Evolutionary conservation across 2,888 invertebrate species (phyloP).

Genomic region (Cosmopolites sordidus): DNA sequence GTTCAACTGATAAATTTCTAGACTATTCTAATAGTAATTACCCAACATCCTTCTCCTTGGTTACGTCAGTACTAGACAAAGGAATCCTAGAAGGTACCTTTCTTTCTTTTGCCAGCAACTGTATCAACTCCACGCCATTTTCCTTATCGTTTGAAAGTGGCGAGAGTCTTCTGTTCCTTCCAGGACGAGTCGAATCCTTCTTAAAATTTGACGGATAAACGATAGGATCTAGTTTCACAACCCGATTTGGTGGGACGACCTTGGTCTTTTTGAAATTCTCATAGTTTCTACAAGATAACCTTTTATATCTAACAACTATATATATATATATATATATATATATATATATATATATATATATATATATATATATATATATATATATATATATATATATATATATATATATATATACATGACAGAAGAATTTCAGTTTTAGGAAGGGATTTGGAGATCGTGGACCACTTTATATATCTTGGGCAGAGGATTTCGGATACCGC

Average conservation of each 20-base stretch:
- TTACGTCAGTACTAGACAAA: conserved; percentile 55
- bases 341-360: too few relatives aligned
- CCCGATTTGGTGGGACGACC: conserved; percentile 26
- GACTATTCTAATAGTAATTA: conserved; percentile 39
- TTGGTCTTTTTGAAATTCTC: conserved; percentile 28
- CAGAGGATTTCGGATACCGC: too few relatives aligned
- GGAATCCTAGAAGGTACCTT: conserved; percentile 54
- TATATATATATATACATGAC: too few relatives aligned
- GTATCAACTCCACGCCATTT: conserved; percentile 71
- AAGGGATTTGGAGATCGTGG: too few relatives aligned
- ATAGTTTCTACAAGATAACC: conserved; percentile 12
- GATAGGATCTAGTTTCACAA: conserved; percentile 32
- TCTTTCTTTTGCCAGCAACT: conserved; percentile 65
- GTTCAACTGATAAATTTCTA: too few relatives aligned
- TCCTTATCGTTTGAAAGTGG: conserved; percentile 41
- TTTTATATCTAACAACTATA: not conserved
- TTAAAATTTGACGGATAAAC: conserved; percentile 23
- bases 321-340: too few relatives aligned
- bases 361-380: too few relatives aligned
- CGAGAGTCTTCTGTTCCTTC: conserved; percentile 38
- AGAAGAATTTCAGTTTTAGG: too few relatives aligned
- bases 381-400: too few relatives aligned
- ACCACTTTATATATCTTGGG: too few relatives aligned
- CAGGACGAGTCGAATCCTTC: conserved; percentile 27
- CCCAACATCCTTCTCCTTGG: conserved; percentile 51